Base-by-base conservation (phyloP, 2,113 vertebrate genomes). In the Gavialis gangeticus region DNA sequence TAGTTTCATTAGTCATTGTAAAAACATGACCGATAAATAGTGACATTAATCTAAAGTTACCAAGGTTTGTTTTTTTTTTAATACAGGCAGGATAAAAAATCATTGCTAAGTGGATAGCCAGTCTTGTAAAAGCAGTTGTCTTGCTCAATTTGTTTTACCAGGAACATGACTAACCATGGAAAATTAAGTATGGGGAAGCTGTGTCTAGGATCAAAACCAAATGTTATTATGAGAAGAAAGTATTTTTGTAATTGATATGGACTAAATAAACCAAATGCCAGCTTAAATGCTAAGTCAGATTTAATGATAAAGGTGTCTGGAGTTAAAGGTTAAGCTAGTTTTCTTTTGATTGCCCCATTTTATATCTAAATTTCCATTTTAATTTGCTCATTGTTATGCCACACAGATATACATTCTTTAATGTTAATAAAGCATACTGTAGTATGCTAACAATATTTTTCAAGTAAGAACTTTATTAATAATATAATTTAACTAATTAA, bases 1-100 rank as follows among this genome's bases (percentile, higher is more conserved):
- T 94, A 80, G 30, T 93, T 96, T 97, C 63, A 87, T 91, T 92
- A 95, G 94, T 95, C 82, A 88, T 85, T 92, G 66, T 93, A 87
- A 95, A 97, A 95, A 59, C 71, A 64, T 84, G 84, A 30, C 54
- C 17, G 77, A 34, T 85, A 92, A 93, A 92, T 77, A 90, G 67
- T 90, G 91, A 86, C 16, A 30, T 91, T 89, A 34, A 83, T 94
- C 54, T 94, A 90, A 92, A 92, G 83, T 80, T 66, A 71, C 67
- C 88, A 16, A 15, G 89, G 73, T 85, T 81, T 76, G 77, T 16
- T 82, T 85, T 55, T 55, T 34, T 25, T 28, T 55, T 22, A 16
- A 4, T 59, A 30, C 17, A 59, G 76, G 30, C 67, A 91, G 64
- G 79, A 56, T 34, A 27, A 54, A 66, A 37, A 78, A 58, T 93